These are phyloP conservation scores for Sinhomidia bicolor DNA, from an alignment of 2,888 invertebrate species.

Conservation along the genomic window DNA sequence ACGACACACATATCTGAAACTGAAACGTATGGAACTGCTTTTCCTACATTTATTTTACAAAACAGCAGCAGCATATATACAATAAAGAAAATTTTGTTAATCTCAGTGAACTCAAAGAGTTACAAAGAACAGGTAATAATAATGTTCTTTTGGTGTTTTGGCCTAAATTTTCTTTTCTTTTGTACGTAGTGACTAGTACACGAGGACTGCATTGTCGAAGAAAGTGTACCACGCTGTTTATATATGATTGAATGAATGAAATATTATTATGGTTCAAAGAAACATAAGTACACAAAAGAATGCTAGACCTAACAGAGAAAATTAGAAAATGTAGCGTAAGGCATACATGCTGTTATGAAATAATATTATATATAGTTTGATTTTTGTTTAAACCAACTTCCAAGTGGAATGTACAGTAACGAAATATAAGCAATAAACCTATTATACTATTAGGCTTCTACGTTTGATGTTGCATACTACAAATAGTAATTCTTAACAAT, in stretches of 20 bases:
- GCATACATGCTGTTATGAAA: neutral
- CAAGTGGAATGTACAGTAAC: too few relatives aligned
- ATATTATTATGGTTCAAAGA: neutral
- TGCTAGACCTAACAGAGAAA: neutral
- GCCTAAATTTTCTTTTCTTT: neutral
- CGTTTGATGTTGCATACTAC: too few relatives aligned
- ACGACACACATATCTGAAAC: neutral
- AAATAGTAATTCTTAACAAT: too few relatives aligned
- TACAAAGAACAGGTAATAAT: conserved; percentile 2
- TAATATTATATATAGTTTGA: neutral
- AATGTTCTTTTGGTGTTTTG: neutral
- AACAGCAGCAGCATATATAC: neutral
- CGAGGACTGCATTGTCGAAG: too few relatives aligned
- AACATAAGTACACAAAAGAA: neutral
- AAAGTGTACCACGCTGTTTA: too few relatives aligned
- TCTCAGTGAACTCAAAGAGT: neutral
- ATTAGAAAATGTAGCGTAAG: neutral
- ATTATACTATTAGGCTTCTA: too few relatives aligned
- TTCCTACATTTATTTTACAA: too few relatives aligned
- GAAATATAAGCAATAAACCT: too few relatives aligned
- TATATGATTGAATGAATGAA: neutral
- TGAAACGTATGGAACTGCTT: too few relatives aligned
- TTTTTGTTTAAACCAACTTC: too few relatives aligned
- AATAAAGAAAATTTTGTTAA: neutral
- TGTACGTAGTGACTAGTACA: too few relatives aligned